Evolutionary conservation across 1,140 invertebrate genomes (phyloP), one percentile per base, ranked within the genome.

Genomic region (Rhopalosiphum maidis): DNA sequence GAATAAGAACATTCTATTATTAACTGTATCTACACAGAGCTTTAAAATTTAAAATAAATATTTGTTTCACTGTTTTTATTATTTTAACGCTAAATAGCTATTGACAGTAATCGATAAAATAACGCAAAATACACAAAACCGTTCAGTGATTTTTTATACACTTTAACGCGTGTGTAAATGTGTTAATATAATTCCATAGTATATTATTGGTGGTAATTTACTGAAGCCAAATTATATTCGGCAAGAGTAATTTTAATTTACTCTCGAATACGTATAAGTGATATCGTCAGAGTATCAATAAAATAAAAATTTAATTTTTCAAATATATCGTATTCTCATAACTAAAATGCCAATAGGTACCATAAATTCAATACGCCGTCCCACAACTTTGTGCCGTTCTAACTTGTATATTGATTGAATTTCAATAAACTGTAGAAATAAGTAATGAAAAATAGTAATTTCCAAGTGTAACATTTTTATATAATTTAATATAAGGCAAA

Each of bases 251-350:
- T 30, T 77, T 77, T 77, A 77, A n/a, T 77, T n/a, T 5, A 77
- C 4, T 18, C n/a, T n/a, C 30, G 30, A n/a, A n/a, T 77, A 21
- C 60, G 15, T 68, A 15, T n/a, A 68, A 68, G 60, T 18, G 60
- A 2, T 77, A 77, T 68, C 18, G 11, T 18, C 4, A n/a, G 11
- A 68, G 15, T 68, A 68, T 77, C 3, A 77, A n/a, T 21, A n/a
- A n/a, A 77, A 77, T 77, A 77, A 77, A n/a, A n/a, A 77, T 77
- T n/a, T 77, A 11, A n/a, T 77, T 77, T 77, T 77, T 77, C 60
- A 77, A 77, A n/a, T 77, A n/a, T 77, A n/a, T n/a, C 4, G 30
- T 68, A 68, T 68, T 68, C 4, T 77, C n/a, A n/a, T 15, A 18
- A 35, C n/a, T n/a, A n/a, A 18, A 77, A 77, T 77, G 15, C n/a